Evolutionary conservation across 2,888 invertebrate genomes (phyloP).

Genomic region (Micoletzkya japonica): DNA sequence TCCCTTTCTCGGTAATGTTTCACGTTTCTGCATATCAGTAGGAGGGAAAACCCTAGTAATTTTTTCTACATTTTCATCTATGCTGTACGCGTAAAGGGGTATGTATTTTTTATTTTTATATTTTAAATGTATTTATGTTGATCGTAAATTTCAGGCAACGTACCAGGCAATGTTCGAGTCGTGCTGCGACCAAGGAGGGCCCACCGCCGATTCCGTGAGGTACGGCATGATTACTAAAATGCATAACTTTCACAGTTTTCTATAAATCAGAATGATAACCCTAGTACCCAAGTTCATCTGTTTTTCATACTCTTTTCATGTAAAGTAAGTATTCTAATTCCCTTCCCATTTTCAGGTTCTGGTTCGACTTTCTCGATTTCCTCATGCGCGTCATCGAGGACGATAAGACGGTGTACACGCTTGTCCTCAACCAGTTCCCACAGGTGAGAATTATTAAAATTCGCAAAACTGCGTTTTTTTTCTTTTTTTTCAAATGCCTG

Average conservation of each 20-base stretch:
- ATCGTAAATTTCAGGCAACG: slow-evolving; percentile 75
- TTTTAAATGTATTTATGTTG: too few relatives aligned
- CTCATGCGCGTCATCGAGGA: slow-evolving; percentile 97
- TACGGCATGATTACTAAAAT: not conserved
- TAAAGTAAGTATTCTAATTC: not conserved
- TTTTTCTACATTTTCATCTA: too few relatives aligned
- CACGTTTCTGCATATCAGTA: too few relatives aligned
- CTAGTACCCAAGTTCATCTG: too few relatives aligned
- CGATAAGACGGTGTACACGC: slow-evolving; percentile 94
- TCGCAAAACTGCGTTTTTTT: not conserved
- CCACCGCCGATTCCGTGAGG: slow-evolving; percentile 51
- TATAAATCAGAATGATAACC: not conserved
- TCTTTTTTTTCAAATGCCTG: not conserved
- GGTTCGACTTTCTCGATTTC: slow-evolving; percentile 59
- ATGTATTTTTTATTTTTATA: too few relatives aligned
- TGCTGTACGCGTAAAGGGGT: too few relatives aligned
- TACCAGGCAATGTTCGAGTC: slow-evolving; percentile 99
- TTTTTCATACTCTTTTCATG: not conserved
- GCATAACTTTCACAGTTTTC: not conserved
- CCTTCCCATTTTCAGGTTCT: slow-evolving; percentile 43
- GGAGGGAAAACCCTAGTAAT: too few relatives aligned
- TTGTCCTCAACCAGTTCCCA: slow-evolving; percentile 85
- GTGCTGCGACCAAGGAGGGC: slow-evolving; percentile 78
- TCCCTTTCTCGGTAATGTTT: too few relatives aligned
- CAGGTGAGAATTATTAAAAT: slow-evolving; percentile 32